phyloP scores from a whole-genome alignment of 2,113 vertebrate species.

The Taurulus bubalis region DNA sequence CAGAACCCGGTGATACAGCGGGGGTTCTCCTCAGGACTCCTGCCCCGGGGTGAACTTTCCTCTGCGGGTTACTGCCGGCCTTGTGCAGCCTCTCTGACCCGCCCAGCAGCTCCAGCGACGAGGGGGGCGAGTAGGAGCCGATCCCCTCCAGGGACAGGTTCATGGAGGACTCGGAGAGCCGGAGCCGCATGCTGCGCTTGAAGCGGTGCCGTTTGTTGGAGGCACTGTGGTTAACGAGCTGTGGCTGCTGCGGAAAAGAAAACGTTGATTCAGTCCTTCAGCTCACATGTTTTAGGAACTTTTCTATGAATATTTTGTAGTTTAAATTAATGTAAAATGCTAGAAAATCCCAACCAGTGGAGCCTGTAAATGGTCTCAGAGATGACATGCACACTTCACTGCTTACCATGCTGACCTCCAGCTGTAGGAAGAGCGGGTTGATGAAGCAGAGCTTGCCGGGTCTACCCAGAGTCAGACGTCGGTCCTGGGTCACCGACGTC shows the following conservation, averaged over 20 bases:
- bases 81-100: slow-evolving; percentile 56
- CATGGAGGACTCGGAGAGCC: slow-evolving; percentile 90
- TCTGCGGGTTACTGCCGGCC: slow-evolving; percentile 49
- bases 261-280: background rate
- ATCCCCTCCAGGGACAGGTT: slow-evolving; percentile 79
- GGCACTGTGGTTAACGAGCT: slow-evolving; percentile 83
- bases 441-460: slow-evolving; percentile 87
- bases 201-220: slow-evolving; percentile 88
- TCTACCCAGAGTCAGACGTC: slow-evolving; percentile 49
- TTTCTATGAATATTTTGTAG: no score
- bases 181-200: slow-evolving; percentile 89
- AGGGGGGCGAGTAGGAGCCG: slow-evolving; percentile 68
- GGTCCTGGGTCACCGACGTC: slow-evolving; percentile 36
- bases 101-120: slow-evolving; percentile 55
- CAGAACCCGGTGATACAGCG: slow-evolving; percentile 80
- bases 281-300: no score
- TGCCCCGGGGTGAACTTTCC: slow-evolving; percentile 71
- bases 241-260: slow-evolving; percentile 56
- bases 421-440: slow-evolving; percentile 87
- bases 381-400: background rate
- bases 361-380: no score
- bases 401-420: slow-evolving; percentile 73
- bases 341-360: no score
- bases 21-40: slow-evolving; percentile 81
- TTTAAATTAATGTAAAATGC: no score